phyloP scores from a whole-genome alignment of 2,113 vertebrate species.

The Siniperca knerii region DNA sequence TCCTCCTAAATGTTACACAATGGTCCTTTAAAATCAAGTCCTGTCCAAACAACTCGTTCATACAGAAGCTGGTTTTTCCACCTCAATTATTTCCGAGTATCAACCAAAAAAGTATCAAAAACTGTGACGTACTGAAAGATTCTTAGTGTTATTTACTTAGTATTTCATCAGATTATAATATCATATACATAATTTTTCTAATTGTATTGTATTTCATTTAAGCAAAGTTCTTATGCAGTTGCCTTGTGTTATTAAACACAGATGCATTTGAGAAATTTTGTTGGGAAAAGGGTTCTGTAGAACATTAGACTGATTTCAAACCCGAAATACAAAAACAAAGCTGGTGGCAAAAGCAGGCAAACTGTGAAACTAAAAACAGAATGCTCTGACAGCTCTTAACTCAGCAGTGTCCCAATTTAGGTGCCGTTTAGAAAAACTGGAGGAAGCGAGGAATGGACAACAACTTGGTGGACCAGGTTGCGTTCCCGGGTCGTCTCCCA shows the following conservation, averaged over 20 bases:
- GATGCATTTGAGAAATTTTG: not conserved
- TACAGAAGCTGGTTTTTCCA: not conserved
- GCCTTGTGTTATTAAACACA: not conserved
- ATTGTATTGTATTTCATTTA: not conserved
- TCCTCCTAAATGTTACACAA: too few relatives aligned
- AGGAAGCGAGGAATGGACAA: not conserved
- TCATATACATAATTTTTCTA: not conserved
- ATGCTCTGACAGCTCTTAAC: too few relatives aligned
- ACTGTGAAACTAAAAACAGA: too few relatives aligned
- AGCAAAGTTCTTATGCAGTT: not conserved
- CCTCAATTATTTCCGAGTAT: not conserved
- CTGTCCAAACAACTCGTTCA: not conserved
- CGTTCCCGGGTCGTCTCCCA: too few relatives aligned
- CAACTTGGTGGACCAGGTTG: not conserved
- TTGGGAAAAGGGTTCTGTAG: not conserved
- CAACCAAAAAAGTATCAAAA: not conserved
- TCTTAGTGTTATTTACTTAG: not conserved
- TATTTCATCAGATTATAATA: not conserved
- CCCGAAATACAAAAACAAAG: too few relatives aligned
- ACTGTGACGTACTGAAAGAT: not conserved
- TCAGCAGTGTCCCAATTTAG: too few relatives aligned
- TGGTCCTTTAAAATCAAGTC: not conserved
- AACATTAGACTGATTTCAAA: not conserved
- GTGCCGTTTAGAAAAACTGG: too few relatives aligned
- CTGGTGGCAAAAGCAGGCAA: too few relatives aligned